These are phyloP conservation scores for Lagorchestes hirsutus DNA, from an alignment of 2,797 vertebrate genomes.

Conservation along the genomic window DNA sequence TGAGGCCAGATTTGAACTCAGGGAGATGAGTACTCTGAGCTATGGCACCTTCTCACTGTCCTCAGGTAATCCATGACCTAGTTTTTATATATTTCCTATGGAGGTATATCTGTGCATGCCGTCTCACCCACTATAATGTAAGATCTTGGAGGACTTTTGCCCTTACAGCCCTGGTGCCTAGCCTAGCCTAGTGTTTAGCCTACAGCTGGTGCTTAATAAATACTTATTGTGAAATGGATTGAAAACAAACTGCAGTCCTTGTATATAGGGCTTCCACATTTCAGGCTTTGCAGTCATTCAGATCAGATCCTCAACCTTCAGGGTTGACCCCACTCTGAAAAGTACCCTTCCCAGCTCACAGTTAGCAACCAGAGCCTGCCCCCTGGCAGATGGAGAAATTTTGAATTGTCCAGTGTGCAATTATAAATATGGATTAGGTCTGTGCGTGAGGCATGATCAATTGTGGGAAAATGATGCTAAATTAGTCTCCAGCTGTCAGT, in stretches of 20 bases:
- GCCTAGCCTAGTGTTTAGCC: not conserved
- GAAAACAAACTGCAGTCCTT: slow-evolving; percentile 14
- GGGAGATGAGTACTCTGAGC: not conserved
- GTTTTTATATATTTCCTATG: not conserved
- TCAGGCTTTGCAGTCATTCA: slow-evolving; percentile 16
- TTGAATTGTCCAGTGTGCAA: not conserved
- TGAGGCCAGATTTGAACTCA: not conserved
- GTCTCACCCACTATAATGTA: not conserved
- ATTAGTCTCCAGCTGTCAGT: slow-evolving; percentile 56
- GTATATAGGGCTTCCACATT: slow-evolving; percentile 30
- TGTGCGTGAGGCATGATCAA: slow-evolving; percentile 44
- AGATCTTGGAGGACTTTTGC: not conserved
- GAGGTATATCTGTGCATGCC: not conserved
- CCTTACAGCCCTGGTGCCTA: not conserved
- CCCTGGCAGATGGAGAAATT: slow-evolving; percentile 24
- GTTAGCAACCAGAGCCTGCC: not conserved
- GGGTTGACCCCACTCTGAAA: not conserved
- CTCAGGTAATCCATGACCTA: not conserved
- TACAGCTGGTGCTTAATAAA: not conserved
- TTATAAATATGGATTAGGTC: slow-evolving; percentile 59
- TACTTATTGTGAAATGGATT: slow-evolving; percentile 13
- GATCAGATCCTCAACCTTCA: not conserved
- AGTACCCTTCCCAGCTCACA: not conserved
- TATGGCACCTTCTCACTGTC: not conserved
- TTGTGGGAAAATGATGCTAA: slow-evolving; percentile 54